Evolutionary conservation across 2,888 invertebrate genomes (phyloP), one percentile per base, ranked within the genome.

Genomic region (Caenorhabditis parvicauda): DNA sequence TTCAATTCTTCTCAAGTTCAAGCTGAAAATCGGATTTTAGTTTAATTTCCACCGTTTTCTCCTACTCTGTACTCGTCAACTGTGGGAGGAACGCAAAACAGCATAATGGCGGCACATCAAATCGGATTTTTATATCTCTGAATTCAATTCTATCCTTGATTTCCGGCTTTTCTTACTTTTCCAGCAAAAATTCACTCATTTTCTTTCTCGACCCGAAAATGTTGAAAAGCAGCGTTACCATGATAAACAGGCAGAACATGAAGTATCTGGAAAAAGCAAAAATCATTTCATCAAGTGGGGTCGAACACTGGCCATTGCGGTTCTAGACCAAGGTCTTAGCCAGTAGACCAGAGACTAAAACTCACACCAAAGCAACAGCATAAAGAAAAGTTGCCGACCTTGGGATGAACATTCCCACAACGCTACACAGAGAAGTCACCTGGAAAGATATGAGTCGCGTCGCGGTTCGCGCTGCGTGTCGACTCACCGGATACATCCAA

Each of bases 221-320:
- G 45, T 74, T 78, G 55, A 74, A 75, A 41, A 80, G 65, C 3
- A 79, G 63, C 1, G 77, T 71, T 25, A 79, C 74, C 39, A 72
- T 64, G 4, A 80, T 72, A 58, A 80, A 79, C 12, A 79, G 65
- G 56, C 78, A 77, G 22, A 80, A 62, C 79, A 79, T 79, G 59
- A 76, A 76, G 51, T 79, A 77, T 21, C 75, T 75, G 61, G 37
- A 73, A 62, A 14, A 12, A 14, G 35, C 35, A 35, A 24, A 27
- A 45, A 45, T n/a, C 19, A 12, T 45, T 12, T 19, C 9, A n/a
- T 45, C 9, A 12, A 17, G 14, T 7, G 25, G 45, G 9, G 12
- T 41, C 17, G 9, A 41, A 41, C 19, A 19, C 9, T 9, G 42
- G 9, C 42, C 9, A 14, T 41, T 41, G 14, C 42, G 7, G 9